phyloP scores from a whole-genome alignment of 1,140 invertebrate species.

The Acromyrmex heyeri region DNA sequence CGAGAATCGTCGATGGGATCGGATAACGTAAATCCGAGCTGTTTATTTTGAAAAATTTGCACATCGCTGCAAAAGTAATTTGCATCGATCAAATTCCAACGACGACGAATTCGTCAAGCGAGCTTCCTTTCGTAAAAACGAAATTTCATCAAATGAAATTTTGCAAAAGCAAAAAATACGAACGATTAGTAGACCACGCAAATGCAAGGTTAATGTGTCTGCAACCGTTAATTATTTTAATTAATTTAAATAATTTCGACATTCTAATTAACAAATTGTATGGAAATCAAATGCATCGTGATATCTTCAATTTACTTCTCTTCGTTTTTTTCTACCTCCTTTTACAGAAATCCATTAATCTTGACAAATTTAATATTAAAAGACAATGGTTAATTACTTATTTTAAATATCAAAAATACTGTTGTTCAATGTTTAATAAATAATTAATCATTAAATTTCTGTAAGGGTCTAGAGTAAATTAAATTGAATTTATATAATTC shows the following conservation, averaged over 20 bases:
- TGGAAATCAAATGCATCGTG: not conserved
- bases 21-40: not conserved
- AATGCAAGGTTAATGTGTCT: not conserved
- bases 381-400: too few relatives aligned
- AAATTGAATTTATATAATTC: too few relatives aligned
- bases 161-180: not conserved
- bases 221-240: not conserved
- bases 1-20: not conserved
- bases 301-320: not conserved
- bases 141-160: not conserved
- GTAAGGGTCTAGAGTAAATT: too few relatives aligned
- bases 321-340: too few relatives aligned
- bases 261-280: not conserved
- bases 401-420: too few relatives aligned
- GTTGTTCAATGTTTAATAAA: too few relatives aligned
- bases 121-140: not conserved
- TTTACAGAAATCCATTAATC: too few relatives aligned
- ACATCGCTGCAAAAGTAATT: not conserved
- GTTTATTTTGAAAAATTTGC: constrained; percentile 34
- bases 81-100: constrained; percentile 1
- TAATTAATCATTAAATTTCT: too few relatives aligned
- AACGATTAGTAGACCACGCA: not conserved
- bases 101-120: not conserved
- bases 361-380: too few relatives aligned
- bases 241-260: not conserved